Percentiles rank a stretch among this genome's conserved stretches.
Conservation (phyloP, 2,888 invertebrate species). For the Pristionchus entomophagus region DNA sequence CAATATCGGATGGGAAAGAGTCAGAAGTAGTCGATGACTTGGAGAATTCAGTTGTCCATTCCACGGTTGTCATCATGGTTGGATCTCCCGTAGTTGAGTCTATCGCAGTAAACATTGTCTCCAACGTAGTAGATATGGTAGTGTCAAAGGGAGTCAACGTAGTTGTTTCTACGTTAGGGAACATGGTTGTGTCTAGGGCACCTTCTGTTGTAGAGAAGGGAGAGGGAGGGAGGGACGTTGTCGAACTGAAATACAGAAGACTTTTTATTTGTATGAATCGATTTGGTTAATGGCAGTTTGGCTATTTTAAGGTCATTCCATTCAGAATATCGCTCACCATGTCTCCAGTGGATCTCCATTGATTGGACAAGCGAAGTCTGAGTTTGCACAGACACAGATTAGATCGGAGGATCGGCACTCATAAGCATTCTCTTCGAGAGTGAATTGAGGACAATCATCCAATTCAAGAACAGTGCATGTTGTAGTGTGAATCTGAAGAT, state of each 20-base stretch:
- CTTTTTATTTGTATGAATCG: too few species aligned
- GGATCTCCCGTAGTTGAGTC: too few species aligned
- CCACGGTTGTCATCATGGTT: background rate
- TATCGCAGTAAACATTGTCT: too few species aligned
- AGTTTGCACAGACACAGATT: constrained; percentile 14
- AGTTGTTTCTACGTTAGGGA: background rate
- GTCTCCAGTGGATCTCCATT: constrained; percentile 12
- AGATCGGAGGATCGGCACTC: background rate
- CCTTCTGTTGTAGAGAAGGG: background rate
- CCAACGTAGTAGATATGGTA: too few species aligned
- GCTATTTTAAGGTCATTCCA: too few species aligned
- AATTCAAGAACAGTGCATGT: background rate
- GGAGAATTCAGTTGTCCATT: background rate
- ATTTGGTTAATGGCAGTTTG: background rate
- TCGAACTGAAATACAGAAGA: background rate
- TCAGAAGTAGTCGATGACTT: background rate
- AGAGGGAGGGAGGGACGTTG: background rate
- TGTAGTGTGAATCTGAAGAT: background rate
- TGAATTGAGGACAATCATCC: constrained; percentile 35
- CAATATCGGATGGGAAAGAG: background rate
- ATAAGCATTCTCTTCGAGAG: background rate
- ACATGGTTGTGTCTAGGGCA: background rate
- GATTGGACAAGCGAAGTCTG: background rate
- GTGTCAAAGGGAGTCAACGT: background rate
- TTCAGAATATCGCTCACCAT: background rate